phyloP scores from a whole-genome alignment of 92 coral and sea anemone species.

The Porites cylindrica region DNA sequence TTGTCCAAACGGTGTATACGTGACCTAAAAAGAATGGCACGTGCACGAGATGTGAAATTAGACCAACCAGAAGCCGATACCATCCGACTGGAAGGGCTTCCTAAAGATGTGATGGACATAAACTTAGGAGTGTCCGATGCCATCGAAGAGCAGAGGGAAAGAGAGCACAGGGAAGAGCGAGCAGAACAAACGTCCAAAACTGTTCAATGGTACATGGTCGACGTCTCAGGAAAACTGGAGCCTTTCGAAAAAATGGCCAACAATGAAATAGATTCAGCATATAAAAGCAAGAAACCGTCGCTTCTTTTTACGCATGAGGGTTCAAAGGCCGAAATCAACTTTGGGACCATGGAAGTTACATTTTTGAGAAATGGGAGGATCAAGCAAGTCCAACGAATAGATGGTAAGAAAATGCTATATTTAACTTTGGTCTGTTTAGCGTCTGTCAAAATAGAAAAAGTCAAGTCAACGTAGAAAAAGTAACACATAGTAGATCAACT shows the following conservation, averaged over 20 bases:
- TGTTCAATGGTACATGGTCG: slow-evolving; percentile 38
- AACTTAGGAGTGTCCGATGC: not conserved
- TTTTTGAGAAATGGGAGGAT: slow-evolving; percentile 24
- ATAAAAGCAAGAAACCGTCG: slow-evolving; percentile 24
- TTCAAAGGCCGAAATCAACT: slow-evolving; percentile 38
- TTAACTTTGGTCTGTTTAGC: not conserved
- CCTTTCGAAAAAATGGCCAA: slow-evolving; percentile 34
- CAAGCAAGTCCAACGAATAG: slow-evolving; percentile 26
- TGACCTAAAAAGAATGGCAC: slow-evolving; percentile 16
- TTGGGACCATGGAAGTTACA: slow-evolving; percentile 19
- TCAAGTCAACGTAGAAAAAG: too few relatives aligned
- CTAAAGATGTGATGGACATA: slow-evolving; percentile 39
- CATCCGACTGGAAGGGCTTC: slow-evolving; percentile 28
- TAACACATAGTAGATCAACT: too few relatives aligned
- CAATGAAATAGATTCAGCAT: slow-evolving; percentile 37
- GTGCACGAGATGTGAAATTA: slow-evolving; percentile 22
- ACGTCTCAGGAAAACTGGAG: not conserved
- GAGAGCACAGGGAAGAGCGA: slow-evolving; percentile 21
- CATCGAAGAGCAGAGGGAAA: slow-evolving; percentile 22
- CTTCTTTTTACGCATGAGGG: slow-evolving; percentile 23
- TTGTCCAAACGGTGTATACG: slow-evolving; percentile 8
- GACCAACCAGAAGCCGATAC: slow-evolving; percentile 31
- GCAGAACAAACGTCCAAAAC: slow-evolving; percentile 35
- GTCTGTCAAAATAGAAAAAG: too few relatives aligned
- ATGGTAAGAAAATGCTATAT: slow-evolving; percentile 12